Conservation (phyloP, 2,797 vertebrate species). For the Halcyon smyrnensis region DNA sequence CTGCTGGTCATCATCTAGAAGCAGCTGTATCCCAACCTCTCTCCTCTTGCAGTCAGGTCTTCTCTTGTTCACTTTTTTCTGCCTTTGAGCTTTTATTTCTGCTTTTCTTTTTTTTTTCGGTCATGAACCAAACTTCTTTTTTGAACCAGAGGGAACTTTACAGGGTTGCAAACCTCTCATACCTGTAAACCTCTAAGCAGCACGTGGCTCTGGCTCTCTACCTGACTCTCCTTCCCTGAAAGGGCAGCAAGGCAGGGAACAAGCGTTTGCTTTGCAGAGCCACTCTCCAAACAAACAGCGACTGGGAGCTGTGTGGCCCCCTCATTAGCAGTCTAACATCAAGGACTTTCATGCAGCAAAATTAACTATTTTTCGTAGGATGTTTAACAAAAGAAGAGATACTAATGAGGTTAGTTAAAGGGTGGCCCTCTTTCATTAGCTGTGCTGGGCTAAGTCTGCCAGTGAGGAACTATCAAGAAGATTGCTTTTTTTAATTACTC, state of each 20-base stretch:
- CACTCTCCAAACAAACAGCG: conserved; percentile 37
- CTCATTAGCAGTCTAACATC: conserved; percentile 58
- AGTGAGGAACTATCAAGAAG: conserved; percentile 81
- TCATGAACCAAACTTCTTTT: neutral
- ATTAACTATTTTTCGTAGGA: conserved; percentile 73
- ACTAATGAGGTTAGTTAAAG: conserved; percentile 74
- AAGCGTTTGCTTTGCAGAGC: neutral
- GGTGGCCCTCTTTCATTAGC: conserved; percentile 74
- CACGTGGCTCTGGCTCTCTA: rapidly evolving
- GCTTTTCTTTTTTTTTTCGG: neutral
- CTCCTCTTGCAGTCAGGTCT: neutral
- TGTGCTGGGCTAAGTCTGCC: conserved; percentile 78
- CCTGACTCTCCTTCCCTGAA: neutral
- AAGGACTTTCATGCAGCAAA: conserved; percentile 60
- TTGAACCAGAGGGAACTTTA: neutral
- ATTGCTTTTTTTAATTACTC: conserved; percentile 90
- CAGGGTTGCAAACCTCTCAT: neutral
- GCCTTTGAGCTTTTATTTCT: neutral
- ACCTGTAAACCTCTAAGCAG: neutral
- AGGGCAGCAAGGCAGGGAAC: conserved; percentile 5
- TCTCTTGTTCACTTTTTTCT: neutral
- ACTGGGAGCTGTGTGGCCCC: neutral
- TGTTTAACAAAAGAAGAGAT: conserved; percentile 66
- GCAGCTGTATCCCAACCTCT: rapidly evolving
- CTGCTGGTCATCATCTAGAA: neutral